Evolutionary conservation across 2,113 vertebrate species (phyloP).

Genomic region (Carassius gibelio): DNA sequence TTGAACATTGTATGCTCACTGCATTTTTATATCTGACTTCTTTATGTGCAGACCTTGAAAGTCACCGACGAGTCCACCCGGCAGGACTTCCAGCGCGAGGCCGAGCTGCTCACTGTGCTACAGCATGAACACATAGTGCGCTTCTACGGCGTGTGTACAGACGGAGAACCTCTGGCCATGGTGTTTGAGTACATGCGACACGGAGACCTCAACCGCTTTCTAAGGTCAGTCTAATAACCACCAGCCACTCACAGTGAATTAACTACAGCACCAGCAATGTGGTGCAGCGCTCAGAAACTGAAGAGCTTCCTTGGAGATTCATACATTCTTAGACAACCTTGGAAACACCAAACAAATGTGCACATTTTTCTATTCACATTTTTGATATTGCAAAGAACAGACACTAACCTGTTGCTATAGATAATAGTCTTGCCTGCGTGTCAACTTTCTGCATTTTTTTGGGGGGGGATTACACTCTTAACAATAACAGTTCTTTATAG

Average conservation of each 20-base stretch:
- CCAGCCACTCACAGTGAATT: not conserved
- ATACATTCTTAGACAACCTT: not conserved
- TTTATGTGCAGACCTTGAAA: conserved; percentile 82
- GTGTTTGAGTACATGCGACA: conserved; percentile 98
- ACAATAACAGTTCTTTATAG: no score
- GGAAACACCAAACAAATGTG: not conserved
- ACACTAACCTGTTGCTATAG: not conserved
- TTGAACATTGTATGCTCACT: not conserved
- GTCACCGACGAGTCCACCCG: conserved; percentile 87
- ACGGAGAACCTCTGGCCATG: conserved; percentile 93
- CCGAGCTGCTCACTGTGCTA: conserved; percentile 91
- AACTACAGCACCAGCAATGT: conserved; percentile 6
- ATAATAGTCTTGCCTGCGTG: not conserved
- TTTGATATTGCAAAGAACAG: no score
- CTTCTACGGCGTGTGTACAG: conserved; percentile 92
- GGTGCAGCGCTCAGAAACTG: not conserved
- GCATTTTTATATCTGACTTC: not conserved
- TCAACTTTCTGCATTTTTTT: not conserved
- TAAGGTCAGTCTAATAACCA: conserved; percentile 76
- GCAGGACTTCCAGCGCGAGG: conserved; percentile 92
- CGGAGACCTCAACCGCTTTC: conserved; percentile 93
- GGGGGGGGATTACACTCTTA: not conserved
- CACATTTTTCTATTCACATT: no score
- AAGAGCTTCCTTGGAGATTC: not conserved
- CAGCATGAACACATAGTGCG: conserved; percentile 91